Evolutionary conservation across 1,140 invertebrate genomes (phyloP).

Genomic region (Drusus annulatus): DNA sequence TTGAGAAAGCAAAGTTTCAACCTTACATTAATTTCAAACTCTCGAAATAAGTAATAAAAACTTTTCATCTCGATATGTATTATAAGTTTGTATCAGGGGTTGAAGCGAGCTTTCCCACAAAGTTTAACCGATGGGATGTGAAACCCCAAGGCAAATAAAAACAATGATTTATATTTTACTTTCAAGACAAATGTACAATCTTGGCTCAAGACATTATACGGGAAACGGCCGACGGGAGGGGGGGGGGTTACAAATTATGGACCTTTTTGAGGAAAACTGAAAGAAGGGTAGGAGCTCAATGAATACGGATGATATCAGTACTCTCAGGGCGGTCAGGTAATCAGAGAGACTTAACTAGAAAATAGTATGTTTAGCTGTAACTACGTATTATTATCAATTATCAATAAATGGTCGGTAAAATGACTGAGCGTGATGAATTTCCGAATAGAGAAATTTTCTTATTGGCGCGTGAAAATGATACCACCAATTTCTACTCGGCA

Average conservation of each 20-base stretch:
- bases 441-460: conserved; percentile 2
- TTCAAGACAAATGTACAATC: background rate
- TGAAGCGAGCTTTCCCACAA: background rate
- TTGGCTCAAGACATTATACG: no score
- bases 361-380: background rate
- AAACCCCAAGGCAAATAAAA: background rate
- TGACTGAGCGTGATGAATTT: background rate
- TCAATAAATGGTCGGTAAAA: no score
- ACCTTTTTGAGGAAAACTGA: background rate
- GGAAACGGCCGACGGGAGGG: no score
- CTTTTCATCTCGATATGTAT: no score
- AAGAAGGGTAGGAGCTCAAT: background rate
- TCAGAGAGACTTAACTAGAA: background rate
- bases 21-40: no score
- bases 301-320: background rate
- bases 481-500: background rate
- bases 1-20: no score
- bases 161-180: conserved; percentile 5
- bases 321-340: background rate
- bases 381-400: background rate
- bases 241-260: no score
- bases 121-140: background rate
- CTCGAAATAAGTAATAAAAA: no score
- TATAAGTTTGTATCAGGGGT: background rate
- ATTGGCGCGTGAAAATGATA: conserved; percentile 11